Evolutionary conservation across 2,888 invertebrate genomes (phyloP).

Genomic region (Synanthedon vespiformis): DNA sequence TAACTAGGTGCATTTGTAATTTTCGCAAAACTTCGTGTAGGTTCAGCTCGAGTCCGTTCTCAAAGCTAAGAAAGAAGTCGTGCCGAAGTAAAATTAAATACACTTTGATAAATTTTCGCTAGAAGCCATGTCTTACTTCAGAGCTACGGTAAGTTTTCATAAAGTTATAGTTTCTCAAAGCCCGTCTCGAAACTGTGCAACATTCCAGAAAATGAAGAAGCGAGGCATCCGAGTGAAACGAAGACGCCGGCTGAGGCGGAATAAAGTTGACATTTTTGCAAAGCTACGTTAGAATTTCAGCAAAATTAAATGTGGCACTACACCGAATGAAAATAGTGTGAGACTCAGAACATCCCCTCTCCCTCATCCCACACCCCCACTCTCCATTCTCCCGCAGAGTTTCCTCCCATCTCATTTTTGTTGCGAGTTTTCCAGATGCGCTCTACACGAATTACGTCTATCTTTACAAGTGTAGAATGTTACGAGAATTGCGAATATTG

Average conservation of each 20-base stretch:
- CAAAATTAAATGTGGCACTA: slow-evolving; percentile 70
- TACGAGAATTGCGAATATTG: no score
- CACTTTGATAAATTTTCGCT: slow-evolving; percentile 64
- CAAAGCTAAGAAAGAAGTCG: slow-evolving; percentile 42
- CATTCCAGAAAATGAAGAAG: slow-evolving; percentile 66
- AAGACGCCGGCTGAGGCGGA: slow-evolving; percentile 60
- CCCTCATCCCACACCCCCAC: neutral
- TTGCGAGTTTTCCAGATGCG: slow-evolving; percentile 23
- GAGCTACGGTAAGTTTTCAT: slow-evolving; percentile 61
- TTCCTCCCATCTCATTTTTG: slow-evolving; percentile 33
- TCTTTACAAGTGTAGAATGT: neutral
- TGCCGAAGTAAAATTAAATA: slow-evolving; percentile 63
- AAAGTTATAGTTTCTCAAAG: slow-evolving; percentile 69
- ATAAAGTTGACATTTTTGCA: slow-evolving; percentile 71
- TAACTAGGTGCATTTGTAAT: neutral
- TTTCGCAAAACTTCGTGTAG: neutral
- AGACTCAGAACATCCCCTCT: slow-evolving; percentile 16
- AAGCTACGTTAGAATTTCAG: slow-evolving; percentile 69
- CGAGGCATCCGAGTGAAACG: slow-evolving; percentile 60
- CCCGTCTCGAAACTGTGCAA: slow-evolving; percentile 59
- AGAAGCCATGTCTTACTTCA: slow-evolving; percentile 60
- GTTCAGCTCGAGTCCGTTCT: slow-evolving; percentile 3
- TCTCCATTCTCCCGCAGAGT: slow-evolving; percentile 8
- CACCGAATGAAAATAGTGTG: slow-evolving; percentile 65
- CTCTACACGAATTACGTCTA: neutral